phyloP scores from a whole-genome alignment of 1,140 invertebrate genomes.

The Bombyx mandarina region DNA sequence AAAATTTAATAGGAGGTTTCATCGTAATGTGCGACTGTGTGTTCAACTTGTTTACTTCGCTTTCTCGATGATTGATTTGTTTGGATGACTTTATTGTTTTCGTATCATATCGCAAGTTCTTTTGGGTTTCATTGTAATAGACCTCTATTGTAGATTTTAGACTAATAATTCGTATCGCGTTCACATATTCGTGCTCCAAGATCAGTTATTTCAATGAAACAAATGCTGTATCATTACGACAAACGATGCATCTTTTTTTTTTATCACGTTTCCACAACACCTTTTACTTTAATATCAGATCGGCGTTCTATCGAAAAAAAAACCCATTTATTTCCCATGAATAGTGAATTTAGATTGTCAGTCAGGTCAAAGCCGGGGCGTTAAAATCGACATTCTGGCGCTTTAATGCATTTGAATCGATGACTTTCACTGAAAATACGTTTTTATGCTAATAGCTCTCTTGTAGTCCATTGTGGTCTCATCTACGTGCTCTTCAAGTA shows the following conservation, averaged over 20 bases:
- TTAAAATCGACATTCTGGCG: constrained; percentile 27
- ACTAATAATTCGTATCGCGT: no score
- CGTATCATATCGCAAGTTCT: no score
- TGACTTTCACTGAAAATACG: constrained; percentile 20
- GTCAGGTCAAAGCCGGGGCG: constrained; percentile 30
- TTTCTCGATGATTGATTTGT: no score
- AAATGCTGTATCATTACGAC: constrained; percentile 3
- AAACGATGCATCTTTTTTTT: constrained; percentile 5
- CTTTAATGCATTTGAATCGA: constrained; percentile 24
- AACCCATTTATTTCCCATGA: constrained; percentile 30
- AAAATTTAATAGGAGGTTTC: no score
- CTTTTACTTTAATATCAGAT: constrained; percentile 5
- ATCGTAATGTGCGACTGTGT: no score
- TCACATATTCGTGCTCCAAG: no score
- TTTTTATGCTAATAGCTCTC: constrained; percentile 11
- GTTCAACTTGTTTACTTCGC: no score
- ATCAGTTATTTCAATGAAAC: no score
- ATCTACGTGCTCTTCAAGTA: not conserved
- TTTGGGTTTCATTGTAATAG: no score
- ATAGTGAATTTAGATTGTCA: constrained; percentile 38
- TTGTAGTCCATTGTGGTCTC: constrained; percentile 22
- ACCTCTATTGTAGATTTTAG: no score
- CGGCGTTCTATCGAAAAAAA: constrained; percentile 12
- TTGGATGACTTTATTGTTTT: no score
- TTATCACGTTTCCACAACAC: constrained; percentile 15